Evolutionary conservation across 2,888 invertebrate genomes (phyloP), one percentile per base, ranked within the genome.

Genomic region (Dynastes tityus): DNA sequence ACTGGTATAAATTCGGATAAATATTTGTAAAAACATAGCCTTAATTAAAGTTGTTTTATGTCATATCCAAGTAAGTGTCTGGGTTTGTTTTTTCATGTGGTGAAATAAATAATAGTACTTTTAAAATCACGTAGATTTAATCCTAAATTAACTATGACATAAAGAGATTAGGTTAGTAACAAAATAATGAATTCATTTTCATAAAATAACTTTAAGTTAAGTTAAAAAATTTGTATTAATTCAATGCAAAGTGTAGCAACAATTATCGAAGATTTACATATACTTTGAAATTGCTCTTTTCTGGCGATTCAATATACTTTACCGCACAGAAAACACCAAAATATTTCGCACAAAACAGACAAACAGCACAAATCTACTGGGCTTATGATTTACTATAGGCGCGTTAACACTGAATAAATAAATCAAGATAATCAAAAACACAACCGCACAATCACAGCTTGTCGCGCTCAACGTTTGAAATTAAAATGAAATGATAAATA

Each of bases 381-480:
- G 61, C 45, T 58, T 74, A 27, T 8, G 40, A 74, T 40, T 61
- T 13, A 55, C 22, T 55, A 22, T 0, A 61, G 29, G 13, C 61
- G 45, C 61, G 37, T 61, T 45, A 55, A 45, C 73, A 74, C 73
- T 74, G 58, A 73, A 55, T 40, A 74, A 27, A 61, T 58, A 61
- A 63, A 45, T 74, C 45, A 74, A 58, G 29, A 45, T 45, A 58
- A 73, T 61, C 73, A 61, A 61, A 61, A 74, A 74, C 73, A 63
- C 73, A 74, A 74, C 73, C 73, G 73, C 73, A 74, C 73, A 74
- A 74, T 61, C 73, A 74, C 73, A 74, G 73, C 61, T 29, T 74
- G 61, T 27, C 73, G 73, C 73, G 61, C 58, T 61, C 37, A 61
- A 74, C 49, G 16, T 61, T 40, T 61, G 13, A 58, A 49, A 58